Conservation (phyloP, 2,113 vertebrate species). For the Rynchops niger region DNA sequence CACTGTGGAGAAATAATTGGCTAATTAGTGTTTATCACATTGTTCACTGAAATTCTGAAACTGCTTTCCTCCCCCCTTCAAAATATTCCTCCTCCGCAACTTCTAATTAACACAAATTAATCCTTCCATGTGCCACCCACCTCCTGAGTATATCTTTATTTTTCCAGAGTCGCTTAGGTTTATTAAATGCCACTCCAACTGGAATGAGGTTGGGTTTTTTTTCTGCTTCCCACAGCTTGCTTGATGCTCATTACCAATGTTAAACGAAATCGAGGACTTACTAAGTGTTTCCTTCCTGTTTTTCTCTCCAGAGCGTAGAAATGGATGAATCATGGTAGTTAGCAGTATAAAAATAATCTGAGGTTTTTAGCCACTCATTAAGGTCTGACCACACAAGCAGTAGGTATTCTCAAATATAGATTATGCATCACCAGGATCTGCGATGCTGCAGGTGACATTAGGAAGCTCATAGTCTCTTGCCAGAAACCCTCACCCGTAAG, state of each 20-base stretch:
- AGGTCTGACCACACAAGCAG: background rate
- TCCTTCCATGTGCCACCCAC: slow-evolving; percentile 46
- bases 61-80: background rate
- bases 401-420: background rate
- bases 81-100: slow-evolving; percentile 53
- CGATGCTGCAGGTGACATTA: background rate
- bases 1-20: slow-evolving; percentile 29
- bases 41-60: slow-evolving; percentile 46
- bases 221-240: slow-evolving; percentile 42
- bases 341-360: slow-evolving; percentile 30
- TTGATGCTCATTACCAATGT: slow-evolving; percentile 13
- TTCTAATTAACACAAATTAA: slow-evolving; percentile 57
- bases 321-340: slow-evolving; percentile 51
- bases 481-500: background rate
- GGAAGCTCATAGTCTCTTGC: background rate
- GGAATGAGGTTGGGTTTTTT: slow-evolving; percentile 20
- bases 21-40: slow-evolving; percentile 57
- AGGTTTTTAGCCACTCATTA: slow-evolving; percentile 7
- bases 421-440: background rate
- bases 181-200: slow-evolving; percentile 53
- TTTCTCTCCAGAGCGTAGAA: background rate
- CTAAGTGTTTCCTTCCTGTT: slow-evolving; percentile 55
- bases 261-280: background rate
- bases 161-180: slow-evolving; percentile 5
- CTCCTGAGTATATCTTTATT: slow-evolving; percentile 29